phyloP scores from a whole-genome alignment of 2,888 invertebrate genomes.

The Marronus borbonicus region DNA sequence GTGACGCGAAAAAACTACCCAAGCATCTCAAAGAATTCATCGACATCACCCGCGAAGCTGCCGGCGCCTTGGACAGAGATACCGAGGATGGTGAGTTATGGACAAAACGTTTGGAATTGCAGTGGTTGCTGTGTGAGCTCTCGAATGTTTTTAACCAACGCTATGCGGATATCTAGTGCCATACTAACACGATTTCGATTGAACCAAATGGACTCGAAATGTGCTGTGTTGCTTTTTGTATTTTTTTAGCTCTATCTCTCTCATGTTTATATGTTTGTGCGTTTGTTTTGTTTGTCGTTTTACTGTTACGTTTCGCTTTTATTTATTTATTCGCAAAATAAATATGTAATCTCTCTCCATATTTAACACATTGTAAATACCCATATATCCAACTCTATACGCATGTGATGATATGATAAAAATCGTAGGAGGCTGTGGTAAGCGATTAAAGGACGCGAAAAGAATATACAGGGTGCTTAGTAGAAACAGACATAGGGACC shows the following conservation, averaged over 20 bases:
- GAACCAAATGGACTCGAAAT: background rate
- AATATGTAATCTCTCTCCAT: background rate
- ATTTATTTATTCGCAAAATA: conserved; percentile 6
- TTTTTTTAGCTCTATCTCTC: background rate
- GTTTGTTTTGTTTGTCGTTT: conserved; percentile 1
- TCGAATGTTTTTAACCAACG: conserved; percentile 42
- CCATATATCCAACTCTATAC: background rate
- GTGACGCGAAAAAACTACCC: conserved; percentile 78
- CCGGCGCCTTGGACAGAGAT: conserved; percentile 66
- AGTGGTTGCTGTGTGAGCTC: conserved; percentile 51
- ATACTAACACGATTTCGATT: conserved; percentile 41
- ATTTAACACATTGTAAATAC: conserved; percentile 15
- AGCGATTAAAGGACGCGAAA: conserved; percentile 62
- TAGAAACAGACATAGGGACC: conserved; percentile 63
- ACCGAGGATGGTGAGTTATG: conserved; percentile 72
- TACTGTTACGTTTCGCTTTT: conserved; percentile 18
- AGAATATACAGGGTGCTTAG: conserved; percentile 66
- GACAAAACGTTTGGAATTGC: conserved; percentile 52
- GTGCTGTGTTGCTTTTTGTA: background rate
- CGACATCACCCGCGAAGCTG: conserved; percentile 72
- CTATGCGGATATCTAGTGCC: conserved; percentile 23
- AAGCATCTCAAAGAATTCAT: conserved; percentile 87
- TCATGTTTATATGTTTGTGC: background rate
- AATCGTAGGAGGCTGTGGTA: conserved; percentile 51
- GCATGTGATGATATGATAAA: conserved; percentile 21